A percentile compares a stretch with the other conserved stretches of the same genome.
phyloP scores from a whole-genome alignment of 2,888 invertebrate species.

The Drosophila dives region DNA sequence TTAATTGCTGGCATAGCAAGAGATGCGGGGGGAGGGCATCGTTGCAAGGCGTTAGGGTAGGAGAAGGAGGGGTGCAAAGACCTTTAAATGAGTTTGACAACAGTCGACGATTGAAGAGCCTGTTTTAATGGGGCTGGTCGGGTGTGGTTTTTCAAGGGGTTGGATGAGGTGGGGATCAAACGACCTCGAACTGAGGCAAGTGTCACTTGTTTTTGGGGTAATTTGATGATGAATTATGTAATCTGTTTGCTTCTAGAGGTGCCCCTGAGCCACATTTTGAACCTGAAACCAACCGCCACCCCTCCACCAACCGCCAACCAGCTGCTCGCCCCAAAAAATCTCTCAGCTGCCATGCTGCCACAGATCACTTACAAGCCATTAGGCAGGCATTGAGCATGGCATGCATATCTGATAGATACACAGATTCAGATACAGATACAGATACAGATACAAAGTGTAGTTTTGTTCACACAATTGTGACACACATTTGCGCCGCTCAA shows the following conservation, averaged over 20 bases:
- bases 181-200: constrained; percentile 4
- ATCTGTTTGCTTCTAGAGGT: constrained; percentile 4
- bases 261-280: not conserved
- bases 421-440: constrained; percentile 8
- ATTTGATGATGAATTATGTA: constrained; percentile 68
- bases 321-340: not conserved
- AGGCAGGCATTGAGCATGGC: constrained; percentile 38
- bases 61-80: not conserved
- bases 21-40: not conserved
- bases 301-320: too few species aligned
- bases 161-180: not conserved
- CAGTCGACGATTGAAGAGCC: constrained; percentile 42
- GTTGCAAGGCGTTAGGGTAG: not conserved
- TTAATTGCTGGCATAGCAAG: constrained; percentile 64
- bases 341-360: constrained; percentile 7
- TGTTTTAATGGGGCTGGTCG: constrained; percentile 6
- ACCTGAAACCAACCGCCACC: not conserved
- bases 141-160: not conserved
- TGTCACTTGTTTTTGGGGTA: constrained; percentile 33
- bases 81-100: constrained; percentile 55
- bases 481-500: constrained; percentile 65
- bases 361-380: constrained; percentile 74
- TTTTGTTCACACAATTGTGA: constrained; percentile 24
- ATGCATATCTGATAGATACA: constrained; percentile 32
- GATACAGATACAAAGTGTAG: constrained; percentile 2